Base-by-base conservation (phyloP, 2,113 vertebrate species). In the Nyctibius bracteatus region DNA sequence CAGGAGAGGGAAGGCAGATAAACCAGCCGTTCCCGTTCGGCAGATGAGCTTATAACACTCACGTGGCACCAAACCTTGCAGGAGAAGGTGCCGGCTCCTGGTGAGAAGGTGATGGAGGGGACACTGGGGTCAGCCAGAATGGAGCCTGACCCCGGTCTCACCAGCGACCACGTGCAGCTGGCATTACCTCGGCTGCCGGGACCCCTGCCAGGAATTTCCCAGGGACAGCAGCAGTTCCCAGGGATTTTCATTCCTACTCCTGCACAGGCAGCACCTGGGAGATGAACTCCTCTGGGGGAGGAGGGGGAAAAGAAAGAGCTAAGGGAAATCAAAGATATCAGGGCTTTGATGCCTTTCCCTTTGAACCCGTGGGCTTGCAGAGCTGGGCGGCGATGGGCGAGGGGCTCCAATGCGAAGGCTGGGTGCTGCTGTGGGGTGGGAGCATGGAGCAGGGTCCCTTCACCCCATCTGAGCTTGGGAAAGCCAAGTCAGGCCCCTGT, bases 1-100 rank as follows among this genome's bases (percentile, higher is more conserved):
- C 92, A 72, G 86, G 43, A 93, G 63, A 83, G 44, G 25, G 27
- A 95, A 92, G 52, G 27, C 83, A 96, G 92, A 96, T 90, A 96
- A 94, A 95, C 86, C 83, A 95, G 47, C 46, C 11, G 5, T 59
- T 90, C 71, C 89, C 10, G 14, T 85, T 66, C 85, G 81, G 83
- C 66, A 70, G 78, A 88, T 51, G 67, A 86, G 78, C 11, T 93
- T 86, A 7, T n/a, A 81, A 47, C 72, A 37, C 31, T 81, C 62
- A 24, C 0, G 7, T 16, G 33, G 63, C 67, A 87, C 52, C 39
- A 77, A n/a, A 78, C 24, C 75, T 83, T 43, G 41, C 0, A 18
- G 77, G 55, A 92, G 52, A 78, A 72, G 43, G 23, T 80, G 67
- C 43, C 1, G 4, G 15, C 44, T 92, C 47, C 44, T 28, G 46